Base-by-base conservation (phyloP, 2,888 invertebrate species). In the Parthenolecanium corni region DNA sequence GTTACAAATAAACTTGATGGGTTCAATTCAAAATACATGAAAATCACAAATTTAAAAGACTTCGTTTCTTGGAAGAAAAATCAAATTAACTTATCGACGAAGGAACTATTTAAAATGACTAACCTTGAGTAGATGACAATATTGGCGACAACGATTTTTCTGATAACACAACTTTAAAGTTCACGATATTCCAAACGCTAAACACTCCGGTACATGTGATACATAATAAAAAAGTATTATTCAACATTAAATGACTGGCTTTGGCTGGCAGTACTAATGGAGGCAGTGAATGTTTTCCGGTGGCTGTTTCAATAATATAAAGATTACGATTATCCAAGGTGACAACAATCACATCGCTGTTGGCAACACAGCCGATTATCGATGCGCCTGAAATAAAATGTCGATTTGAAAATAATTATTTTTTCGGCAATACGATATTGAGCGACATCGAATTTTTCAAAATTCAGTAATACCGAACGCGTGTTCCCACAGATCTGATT, bases 131-230 rank as follows among this genome's bases (percentile, higher is more conserved):
- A 9, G 64, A 65, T 51, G 56, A 64, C 40, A 66, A 20, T 52
- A 65, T 64, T 14, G 61, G 64, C 21, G 52, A 47, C 20, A 66
- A 62, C 21, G 64, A 66, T 65, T 64, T 56, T 38, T 64, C 63
- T 9, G 64, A 25, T 42, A 67, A 23, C 24, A 66, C 36, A 77
- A 78, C 78, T 68, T 79, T 92, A 72, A 95, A 86, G 69, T 91
- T 88, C 54, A 85, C 83, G 0, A 89, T 89, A 73, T 96, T 92
- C 97, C 98, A 99, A 40, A 98, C 96, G 90, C n/a, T 97, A 84
- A 1, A 88, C 88, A 73, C 96, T 95, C 40, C 64, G 52, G 52
- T 53, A 21, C 54, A 63, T 0, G 65, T 66, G 24, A 66, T 53
- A 18, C 65, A 66, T 21, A 65, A 38, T 40, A 74, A 75, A 47